Evolutionary conservation across 2,888 invertebrate species (phyloP), one percentile per base, ranked within the genome.

Genomic region (Agrochola litura): DNA sequence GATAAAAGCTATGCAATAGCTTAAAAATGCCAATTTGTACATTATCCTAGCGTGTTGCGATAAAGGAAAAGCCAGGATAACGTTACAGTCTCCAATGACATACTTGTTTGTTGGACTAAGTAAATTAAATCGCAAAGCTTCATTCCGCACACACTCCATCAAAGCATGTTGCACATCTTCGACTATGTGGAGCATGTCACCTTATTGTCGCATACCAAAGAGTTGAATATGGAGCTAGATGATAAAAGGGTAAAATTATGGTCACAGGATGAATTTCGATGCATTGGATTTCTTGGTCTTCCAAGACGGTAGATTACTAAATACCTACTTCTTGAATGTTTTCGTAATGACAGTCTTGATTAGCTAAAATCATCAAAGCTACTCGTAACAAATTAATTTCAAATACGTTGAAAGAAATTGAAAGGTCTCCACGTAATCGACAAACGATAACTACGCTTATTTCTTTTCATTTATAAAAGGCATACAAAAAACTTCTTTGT

Each of bases 361-460:
- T 41, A 10, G 1, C 0, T 12, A 2, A 54, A 41, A 49, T 10
- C 30, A 60, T n/a, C 14, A 25, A 46, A 49, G 54, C 9, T 54
- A 5, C 19, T 30, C 10, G 2, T 37, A 37, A n/a, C 19, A 12
- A 19, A 70, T 41, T 80, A 19, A 63, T 56, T 71, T 63, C n/a
- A 41, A 49, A 14, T 10, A 14, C 54, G 16, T 19, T 37, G 2
- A 37, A 16, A 46, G 16, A 70, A 25, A 41, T 49, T 63, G 81
- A 63, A 72, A 77, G 72, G 37, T 63, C 25, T 37, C 1, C 12
- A 12, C 6, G 25, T 80, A 81, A 80, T 72, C 73, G 61, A 56
- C 25, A 56, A 71, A 46, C 37, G 22, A 80, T 80, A 46, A 49
- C 12, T 56, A 43, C n/a, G 22, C 25, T 43, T 70, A 10, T 25